These are phyloP conservation scores for Podargus strigoides DNA, from an alignment of 2,797 vertebrate species.

Conservation along the genomic window DNA sequence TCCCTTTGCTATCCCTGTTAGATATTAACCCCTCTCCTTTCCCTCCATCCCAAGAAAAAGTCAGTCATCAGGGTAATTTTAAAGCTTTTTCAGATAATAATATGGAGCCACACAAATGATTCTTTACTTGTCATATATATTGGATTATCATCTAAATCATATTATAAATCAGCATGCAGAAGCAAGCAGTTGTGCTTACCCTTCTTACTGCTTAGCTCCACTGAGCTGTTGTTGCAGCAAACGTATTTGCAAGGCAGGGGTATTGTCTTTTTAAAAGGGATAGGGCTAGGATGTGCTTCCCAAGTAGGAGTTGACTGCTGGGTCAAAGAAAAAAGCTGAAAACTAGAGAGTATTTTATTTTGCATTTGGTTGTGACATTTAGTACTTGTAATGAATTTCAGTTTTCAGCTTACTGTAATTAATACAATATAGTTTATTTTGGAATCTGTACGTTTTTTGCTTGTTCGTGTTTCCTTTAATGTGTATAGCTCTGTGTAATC, in stretches of 20 bases:
- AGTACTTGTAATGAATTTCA: neutral
- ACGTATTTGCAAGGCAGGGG: neutral
- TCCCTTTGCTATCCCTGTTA: neutral
- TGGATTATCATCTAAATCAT: constrained; percentile 36
- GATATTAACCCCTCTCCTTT: neutral
- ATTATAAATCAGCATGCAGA: constrained; percentile 11
- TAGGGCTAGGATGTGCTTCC: neutral
- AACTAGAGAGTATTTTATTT: neutral
- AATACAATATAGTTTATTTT: neutral
- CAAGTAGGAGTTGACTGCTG: neutral
- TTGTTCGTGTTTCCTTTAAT: neutral
- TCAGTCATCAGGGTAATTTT: neutral
- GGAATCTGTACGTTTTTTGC: neutral
- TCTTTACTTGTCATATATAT: neutral
- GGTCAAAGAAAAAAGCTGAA: neutral
- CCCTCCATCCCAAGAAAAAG: neutral
- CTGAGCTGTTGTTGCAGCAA: neutral
- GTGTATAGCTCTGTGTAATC: neutral
- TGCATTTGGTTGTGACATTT: neutral
- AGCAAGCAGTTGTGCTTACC: neutral
- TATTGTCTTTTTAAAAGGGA: neutral
- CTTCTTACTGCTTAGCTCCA: neutral
- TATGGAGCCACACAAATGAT: neutral
- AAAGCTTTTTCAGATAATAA: neutral
- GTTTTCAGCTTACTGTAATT: neutral